phyloP scores from a whole-genome alignment of 2,888 invertebrate genomes.

The Lycaena phlaeas region DNA sequence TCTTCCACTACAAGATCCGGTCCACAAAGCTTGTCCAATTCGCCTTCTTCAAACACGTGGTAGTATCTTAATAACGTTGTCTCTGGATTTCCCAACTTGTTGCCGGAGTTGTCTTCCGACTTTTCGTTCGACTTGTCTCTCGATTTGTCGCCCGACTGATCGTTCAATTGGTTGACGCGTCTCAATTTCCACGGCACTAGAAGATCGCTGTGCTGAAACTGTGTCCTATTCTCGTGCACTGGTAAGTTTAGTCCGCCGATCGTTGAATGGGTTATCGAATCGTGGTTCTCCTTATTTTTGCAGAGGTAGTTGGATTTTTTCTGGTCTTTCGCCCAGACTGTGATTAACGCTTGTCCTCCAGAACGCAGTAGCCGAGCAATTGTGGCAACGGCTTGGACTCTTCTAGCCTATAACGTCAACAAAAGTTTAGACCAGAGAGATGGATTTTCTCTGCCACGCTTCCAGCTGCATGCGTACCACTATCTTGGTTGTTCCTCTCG shows the following conservation, averaged over 20 bases:
- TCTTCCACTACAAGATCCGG: conserved; percentile 69
- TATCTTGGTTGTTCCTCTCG: too few species aligned
- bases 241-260: conserved; percentile 69
- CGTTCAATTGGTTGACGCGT: conserved; percentile 20
- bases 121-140: too few species aligned
- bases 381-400: conserved; percentile 82
- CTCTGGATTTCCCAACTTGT: conserved; percentile 43
- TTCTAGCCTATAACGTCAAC: conserved; percentile 81
- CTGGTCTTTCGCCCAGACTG: conserved; percentile 98
- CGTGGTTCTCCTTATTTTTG: conserved; percentile 27
- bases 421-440: too few species aligned
- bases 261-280: conserved; percentile 24
- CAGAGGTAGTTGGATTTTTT: conserved; percentile 66
- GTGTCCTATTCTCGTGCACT: conserved; percentile 91
- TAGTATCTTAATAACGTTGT: conserved; percentile 87
- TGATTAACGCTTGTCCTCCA: conserved; percentile 86
- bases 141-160: too few species aligned
- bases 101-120: too few species aligned
- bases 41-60: conserved; percentile 92
- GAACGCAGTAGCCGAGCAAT: conserved; percentile 81
- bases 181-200: conserved; percentile 95
- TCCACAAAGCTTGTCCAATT: conserved; percentile 76
- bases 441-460: too few species aligned
- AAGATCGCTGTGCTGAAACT: conserved; percentile 91
- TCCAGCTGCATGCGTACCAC: too few species aligned